Evolutionary conservation across 1,140 invertebrate genomes (phyloP), one percentile per base, ranked within the genome.

Genomic region (Bombus terrestris): DNA sequence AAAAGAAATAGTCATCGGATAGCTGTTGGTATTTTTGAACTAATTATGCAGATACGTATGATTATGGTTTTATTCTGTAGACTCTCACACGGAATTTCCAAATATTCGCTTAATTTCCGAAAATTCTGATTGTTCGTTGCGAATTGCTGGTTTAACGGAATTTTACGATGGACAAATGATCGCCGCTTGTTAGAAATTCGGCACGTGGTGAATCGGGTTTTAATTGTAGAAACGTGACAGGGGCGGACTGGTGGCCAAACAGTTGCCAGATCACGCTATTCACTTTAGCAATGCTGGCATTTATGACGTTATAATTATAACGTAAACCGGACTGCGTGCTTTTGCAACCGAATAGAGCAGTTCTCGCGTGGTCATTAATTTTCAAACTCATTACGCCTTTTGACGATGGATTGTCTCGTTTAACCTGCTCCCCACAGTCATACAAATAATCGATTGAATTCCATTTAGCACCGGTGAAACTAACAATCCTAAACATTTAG

Each of bases 301-400:
- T 43, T 86, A 57, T 74, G 62, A 85, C 64, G 32, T 64, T 57
- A 88, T 69, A 59, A 85, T 76, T 81, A 69, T 88, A 85, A 53
- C 47, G 18, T 62, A 62, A 62, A 62, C 28, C 59, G 10, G 10
- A 32, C 2, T n/a, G 47, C 18, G 47, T 53, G 47, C 47, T 53
- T 53, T 53, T 53, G 47, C 47, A 53, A 53, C 47, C 47, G 47
- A 53, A 53, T 53, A 53, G 47, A 53, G 47, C 47, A 18, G 22
- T 53, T 53, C 18, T 53, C 47, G 47, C 47, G 47, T 53, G 37
- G 35, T 77, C 57, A 71, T 85, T 59, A 76, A 85, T 88, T 88
- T 89, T 89, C 73, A 41, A 57, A 62, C 71, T 88, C 69, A 22
- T 53, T 53, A 22, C 18, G 6, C 47, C 72, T 59, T 47, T 83